Conservation (phyloP, 2,113 vertebrate genomes). For the Hepsetus odoe region DNA sequence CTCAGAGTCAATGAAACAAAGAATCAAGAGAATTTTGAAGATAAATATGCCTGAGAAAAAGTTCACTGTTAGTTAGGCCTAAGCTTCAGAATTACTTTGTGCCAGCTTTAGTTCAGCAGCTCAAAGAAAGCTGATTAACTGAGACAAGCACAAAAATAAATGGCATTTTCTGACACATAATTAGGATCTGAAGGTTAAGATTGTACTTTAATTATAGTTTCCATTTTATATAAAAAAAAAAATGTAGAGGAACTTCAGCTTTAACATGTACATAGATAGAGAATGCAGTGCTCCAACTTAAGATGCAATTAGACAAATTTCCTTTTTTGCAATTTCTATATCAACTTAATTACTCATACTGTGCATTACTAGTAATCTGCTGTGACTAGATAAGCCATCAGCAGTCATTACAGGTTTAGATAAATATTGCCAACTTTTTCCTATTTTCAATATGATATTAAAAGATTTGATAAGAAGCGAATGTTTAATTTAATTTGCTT, state of each 20-base stretch:
- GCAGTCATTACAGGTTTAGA: neutral
- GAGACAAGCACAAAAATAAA: neutral
- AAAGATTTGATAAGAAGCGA: neutral
- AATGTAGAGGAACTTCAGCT: neutral
- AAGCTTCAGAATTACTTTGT: neutral
- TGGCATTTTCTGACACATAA: neutral
- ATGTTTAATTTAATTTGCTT: conserved; percentile 1
- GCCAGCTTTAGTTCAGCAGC: neutral
- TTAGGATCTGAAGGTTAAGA: neutral
- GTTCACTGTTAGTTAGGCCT: neutral
- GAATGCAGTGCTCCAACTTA: conserved; percentile 9
- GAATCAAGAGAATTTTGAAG: neutral
- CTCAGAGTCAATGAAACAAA: neutral
- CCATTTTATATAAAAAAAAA: neutral
- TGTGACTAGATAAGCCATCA: conserved; percentile 37
- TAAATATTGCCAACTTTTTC: neutral
- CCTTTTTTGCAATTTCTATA: conserved; percentile 11
- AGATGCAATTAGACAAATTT: conserved; percentile 10
- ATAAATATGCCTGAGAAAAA: neutral
- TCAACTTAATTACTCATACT: conserved; percentile 29
- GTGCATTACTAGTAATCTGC: conserved; percentile 21
- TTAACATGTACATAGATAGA: neutral
- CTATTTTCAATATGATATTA: neutral
- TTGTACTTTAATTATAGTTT: neutral
- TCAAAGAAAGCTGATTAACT: conserved; percentile 8